Evolutionary conservation across 53 echinoderm and acorn worm species (phyloP).

Genomic region (Luidia sarsii): DNA sequence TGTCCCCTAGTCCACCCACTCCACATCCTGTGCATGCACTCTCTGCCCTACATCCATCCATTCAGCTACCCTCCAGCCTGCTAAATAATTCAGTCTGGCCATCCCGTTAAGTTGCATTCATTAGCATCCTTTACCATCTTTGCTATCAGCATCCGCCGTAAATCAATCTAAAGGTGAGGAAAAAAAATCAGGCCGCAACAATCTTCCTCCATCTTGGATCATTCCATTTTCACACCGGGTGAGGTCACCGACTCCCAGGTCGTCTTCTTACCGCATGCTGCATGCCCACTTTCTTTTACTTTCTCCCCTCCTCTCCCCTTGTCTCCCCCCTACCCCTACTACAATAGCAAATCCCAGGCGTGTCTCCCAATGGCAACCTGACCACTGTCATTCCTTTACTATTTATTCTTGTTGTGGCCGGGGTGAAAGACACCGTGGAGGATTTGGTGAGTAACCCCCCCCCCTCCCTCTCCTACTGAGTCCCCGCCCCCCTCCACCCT

Average conservation of each 20-base stretch:
- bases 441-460: slow-evolving; percentile 70
- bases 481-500: too few species aligned
- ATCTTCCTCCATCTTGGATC: neutral
- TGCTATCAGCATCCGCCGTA: too few species aligned
- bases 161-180: too few species aligned
- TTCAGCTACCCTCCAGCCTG: too few species aligned
- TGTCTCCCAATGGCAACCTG: slow-evolving; percentile 71
- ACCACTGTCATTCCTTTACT: slow-evolving; percentile 71
- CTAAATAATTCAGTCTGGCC: too few species aligned
- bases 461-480: too few species aligned
- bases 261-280: slow-evolving; percentile 16
- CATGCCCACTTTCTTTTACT: slow-evolving; percentile 26
- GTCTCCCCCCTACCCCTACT: neutral
- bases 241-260: slow-evolving; percentile 8
- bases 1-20: too few species aligned
- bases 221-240: slow-evolving; percentile 35
- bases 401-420: slow-evolving; percentile 73
- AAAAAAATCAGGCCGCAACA: too few species aligned
- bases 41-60: too few species aligned
- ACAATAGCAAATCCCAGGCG: slow-evolving; percentile 77
- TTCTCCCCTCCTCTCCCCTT: slow-evolving; percentile 13
- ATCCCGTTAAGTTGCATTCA: too few species aligned
- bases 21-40: too few species aligned
- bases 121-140: too few species aligned
- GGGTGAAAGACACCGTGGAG: slow-evolving; percentile 66